phyloP scores from a whole-genome alignment of 1,140 invertebrate genomes.

The Dendrolimus kikuchii region DNA sequence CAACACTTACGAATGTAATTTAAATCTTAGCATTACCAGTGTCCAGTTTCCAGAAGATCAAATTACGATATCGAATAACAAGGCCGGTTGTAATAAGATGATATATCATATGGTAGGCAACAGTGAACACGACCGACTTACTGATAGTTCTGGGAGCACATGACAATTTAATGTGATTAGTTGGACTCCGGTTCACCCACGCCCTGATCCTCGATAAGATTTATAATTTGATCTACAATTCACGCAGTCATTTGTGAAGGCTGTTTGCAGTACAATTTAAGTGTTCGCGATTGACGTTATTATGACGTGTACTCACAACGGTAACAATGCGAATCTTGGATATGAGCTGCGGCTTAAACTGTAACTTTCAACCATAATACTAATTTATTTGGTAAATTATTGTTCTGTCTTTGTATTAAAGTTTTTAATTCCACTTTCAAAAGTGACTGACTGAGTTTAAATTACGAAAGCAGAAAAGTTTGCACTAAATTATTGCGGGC shows the following conservation, averaged over 20 bases:
- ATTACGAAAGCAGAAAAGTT: too few species aligned
- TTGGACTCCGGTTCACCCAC: constrained; percentile 26
- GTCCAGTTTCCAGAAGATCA: constrained; percentile 40
- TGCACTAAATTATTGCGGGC: constrained; percentile 27
- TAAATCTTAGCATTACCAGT: constrained; percentile 39
- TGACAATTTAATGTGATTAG: constrained; percentile 27
- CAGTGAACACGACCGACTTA: constrained; percentile 49
- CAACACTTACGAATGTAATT: constrained; percentile 34
- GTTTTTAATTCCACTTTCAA: too few species aligned
- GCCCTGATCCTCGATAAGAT: constrained; percentile 28
- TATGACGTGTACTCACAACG: constrained; percentile 1
- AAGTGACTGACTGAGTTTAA: too few species aligned
- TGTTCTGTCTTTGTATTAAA: too few species aligned
- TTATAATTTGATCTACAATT: constrained; percentile 26
- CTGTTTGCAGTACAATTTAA: constrained; percentile 1
- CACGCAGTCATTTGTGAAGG: constrained; percentile 13
- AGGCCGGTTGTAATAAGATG: constrained; percentile 46
- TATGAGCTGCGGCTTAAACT: too few species aligned
- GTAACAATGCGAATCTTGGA: neutral
- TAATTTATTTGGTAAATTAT: too few species aligned
- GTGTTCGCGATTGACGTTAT: neutral
- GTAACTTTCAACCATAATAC: too few species aligned
- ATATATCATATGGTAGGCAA: constrained; percentile 60
- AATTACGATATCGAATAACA: constrained; percentile 57
- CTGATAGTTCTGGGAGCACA: constrained; percentile 25